phyloP scores from a whole-genome alignment of 2,888 invertebrate genomes.

The Pristionchus mayeri region DNA sequence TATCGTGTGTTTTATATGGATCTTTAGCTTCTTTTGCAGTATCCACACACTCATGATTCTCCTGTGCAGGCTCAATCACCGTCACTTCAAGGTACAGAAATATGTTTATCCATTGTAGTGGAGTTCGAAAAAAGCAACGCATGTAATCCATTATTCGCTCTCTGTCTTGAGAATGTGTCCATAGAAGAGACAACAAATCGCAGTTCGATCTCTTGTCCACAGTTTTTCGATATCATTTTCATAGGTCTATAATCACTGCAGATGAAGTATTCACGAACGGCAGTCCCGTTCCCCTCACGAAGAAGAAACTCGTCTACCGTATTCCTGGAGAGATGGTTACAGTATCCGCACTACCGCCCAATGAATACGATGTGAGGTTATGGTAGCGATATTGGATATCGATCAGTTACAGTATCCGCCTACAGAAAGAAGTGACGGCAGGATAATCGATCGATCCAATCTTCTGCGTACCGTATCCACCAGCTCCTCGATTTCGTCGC shows the following conservation, averaged over 20 bases:
- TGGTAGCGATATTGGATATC: too few species aligned
- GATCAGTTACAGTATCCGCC: constrained; percentile 20
- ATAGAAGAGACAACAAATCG: too few species aligned
- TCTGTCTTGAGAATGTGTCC: too few species aligned
- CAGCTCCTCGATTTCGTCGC: neutral
- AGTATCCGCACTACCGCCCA: neutral
- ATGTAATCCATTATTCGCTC: too few species aligned
- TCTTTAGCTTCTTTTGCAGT: neutral
- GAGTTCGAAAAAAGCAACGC: too few species aligned
- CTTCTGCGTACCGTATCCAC: constrained; percentile 43
- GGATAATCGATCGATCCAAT: constrained; percentile 4
- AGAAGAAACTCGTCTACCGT: constrained; percentile 15
- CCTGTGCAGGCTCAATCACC: neutral
- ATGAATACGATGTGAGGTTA: constrained; percentile 26
- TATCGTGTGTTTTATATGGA: too few species aligned
- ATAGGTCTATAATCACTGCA: neutral
- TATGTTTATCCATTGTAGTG: too few species aligned
- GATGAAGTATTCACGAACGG: constrained; percentile 40
- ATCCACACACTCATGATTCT: neutral
- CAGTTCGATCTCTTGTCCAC: too few species aligned
- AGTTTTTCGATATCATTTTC: too few species aligned
- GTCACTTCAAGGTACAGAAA: constrained; percentile 5
- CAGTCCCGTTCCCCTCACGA: constrained; percentile 1
- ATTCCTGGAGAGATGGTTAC: neutral
- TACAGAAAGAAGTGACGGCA: neutral